A percentile compares a stretch with the other conserved stretches of the same genome.
phyloP scores from a whole-genome alignment of 2,888 invertebrate species.

The Aporophyla lueneburgensis region DNA sequence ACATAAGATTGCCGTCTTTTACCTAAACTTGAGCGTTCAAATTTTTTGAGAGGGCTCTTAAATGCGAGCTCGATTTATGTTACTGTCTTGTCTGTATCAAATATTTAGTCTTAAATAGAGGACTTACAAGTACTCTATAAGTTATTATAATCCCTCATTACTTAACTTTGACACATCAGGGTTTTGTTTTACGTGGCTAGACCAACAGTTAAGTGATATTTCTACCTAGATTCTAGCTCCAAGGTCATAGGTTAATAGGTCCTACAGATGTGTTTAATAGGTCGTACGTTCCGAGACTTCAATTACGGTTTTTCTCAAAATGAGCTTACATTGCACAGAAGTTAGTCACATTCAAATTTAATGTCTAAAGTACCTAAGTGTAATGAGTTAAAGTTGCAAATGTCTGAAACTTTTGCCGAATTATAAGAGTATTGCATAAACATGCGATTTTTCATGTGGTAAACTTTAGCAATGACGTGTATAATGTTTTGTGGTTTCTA shows the following conservation, averaged over 20 bases:
- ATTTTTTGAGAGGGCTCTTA: not conserved
- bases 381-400: conserved; percentile 45
- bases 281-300: not conserved
- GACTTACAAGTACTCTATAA: not conserved
- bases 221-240: conserved; percentile 10
- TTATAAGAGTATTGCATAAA: conserved; percentile 14
- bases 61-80: not conserved
- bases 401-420: conserved; percentile 32
- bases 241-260: not conserved
- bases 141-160: conserved; percentile 37
- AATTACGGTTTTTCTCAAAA: conserved; percentile 8
- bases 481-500: not conserved
- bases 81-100: conserved; percentile 14
- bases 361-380: conserved; percentile 43
- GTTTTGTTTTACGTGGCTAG: conserved; percentile 8
- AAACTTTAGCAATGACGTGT: too few relatives aligned
- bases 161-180: conserved; percentile 19
- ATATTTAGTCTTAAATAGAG: not conserved
- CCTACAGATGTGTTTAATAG: not conserved
- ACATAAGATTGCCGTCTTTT: too few relatives aligned
- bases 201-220: not conserved
- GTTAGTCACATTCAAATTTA: conserved; percentile 31
- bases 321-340: conserved; percentile 25
- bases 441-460: conserved; percentile 20
- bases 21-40: too few relatives aligned